Conservation (phyloP, 2,797 vertebrate genomes). For the Malacoctenus gilli region DNA sequence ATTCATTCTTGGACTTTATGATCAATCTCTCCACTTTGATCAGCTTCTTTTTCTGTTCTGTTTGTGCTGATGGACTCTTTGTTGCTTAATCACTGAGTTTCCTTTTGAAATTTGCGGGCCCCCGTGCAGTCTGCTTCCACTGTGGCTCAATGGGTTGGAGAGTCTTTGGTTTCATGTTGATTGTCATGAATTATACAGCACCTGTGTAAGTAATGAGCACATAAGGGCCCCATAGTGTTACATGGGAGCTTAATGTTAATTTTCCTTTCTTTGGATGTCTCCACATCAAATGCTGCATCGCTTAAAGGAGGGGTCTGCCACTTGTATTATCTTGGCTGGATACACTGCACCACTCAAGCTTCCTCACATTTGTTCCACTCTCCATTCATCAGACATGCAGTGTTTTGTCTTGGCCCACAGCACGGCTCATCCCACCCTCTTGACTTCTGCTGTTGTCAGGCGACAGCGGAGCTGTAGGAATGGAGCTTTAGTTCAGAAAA, state of each 20-base stretch:
- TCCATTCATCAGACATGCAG: not conserved
- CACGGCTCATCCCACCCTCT: constrained; percentile 8
- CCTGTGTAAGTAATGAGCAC: constrained; percentile 53
- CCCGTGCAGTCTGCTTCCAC: constrained; percentile 21
- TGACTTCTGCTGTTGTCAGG: constrained; percentile 24
- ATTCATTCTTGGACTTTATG: constrained; percentile 15
- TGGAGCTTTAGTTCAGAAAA: too few relatives aligned
- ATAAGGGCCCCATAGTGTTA: constrained; percentile 51
- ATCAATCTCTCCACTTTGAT: constrained; percentile 33
- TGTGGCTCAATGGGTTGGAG: constrained; percentile 28
- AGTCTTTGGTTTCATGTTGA: constrained; percentile 27
- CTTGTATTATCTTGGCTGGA: not conserved
- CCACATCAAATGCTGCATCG: not conserved
- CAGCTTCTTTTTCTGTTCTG: constrained; percentile 26
- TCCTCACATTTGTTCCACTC: constrained; percentile 10
- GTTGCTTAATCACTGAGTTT: constrained; percentile 8
- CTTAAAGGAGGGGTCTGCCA: not conserved
- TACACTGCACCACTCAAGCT: constrained; percentile 8
- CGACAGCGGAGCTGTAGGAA: too few relatives aligned
- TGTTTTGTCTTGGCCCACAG: constrained; percentile 7
- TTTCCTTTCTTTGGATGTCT: constrained; percentile 23
- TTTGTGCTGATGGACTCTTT: constrained; percentile 8
- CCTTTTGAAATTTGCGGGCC: constrained; percentile 21
- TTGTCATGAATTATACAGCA: constrained; percentile 73
- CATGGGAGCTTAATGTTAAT: constrained; percentile 11